Percentiles rank a stretch among this genome's conserved stretches.
These are phyloP conservation scores for Brachionus sp. DNA, from an alignment of 1,140 invertebrate genomes.

Conservation along the genomic window DNA sequence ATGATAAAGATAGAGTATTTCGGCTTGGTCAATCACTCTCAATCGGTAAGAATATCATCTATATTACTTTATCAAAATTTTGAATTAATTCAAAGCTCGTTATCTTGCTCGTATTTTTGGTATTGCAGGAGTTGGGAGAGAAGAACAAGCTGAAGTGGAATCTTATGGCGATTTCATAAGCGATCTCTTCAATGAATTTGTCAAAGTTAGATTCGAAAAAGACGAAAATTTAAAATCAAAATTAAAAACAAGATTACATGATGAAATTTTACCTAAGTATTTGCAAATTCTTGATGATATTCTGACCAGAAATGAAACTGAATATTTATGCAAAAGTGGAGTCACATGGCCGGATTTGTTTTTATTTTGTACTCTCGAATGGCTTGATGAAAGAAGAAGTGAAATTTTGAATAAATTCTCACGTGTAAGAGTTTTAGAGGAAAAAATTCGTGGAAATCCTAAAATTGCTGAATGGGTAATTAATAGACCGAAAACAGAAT, in stretches of 20 bases:
- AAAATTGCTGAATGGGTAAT: neutral
- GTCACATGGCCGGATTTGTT: slow-evolving; percentile 36
- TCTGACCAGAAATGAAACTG: neutral
- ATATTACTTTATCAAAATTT: neutral
- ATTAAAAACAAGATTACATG: neutral
- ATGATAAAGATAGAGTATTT: neutral
- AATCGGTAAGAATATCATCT: neutral
- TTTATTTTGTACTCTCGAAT: neutral
- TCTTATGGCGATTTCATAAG: slow-evolving; percentile 4
- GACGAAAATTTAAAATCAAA: neutral
- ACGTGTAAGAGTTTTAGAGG: neutral
- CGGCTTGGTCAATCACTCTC: slow-evolving; percentile 10
- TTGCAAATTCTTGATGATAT: neutral
- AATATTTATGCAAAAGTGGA: neutral
- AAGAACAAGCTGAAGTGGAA: slow-evolving; percentile 28
- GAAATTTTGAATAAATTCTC: neutral
- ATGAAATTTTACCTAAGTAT: neutral
- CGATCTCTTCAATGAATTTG: slow-evolving; percentile 4
- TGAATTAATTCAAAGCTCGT: neutral
- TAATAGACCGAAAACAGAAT: slow-evolving; percentile 7
- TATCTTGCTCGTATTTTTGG: slow-evolving; percentile 29
- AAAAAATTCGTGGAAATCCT: neutral
- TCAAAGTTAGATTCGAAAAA: slow-evolving; percentile 17
- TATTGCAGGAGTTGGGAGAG: neutral
- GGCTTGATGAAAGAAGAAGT: neutral